Base-by-base conservation (phyloP, 2,797 vertebrate genomes). In the Ctenosaura bakeri region DNA sequence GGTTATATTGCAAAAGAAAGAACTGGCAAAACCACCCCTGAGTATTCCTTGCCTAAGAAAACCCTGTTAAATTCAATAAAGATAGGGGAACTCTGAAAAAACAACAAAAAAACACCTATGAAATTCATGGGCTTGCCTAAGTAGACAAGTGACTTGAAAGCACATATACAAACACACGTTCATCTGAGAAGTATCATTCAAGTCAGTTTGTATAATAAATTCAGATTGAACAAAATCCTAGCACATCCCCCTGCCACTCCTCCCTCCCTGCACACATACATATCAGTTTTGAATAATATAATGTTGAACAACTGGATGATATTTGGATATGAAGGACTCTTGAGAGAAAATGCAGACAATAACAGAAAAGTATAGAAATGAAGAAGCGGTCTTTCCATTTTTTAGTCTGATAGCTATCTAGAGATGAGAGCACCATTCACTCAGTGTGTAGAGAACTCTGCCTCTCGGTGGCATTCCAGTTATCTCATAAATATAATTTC, bases 401-500 rank as follows among this genome's bases (percentile, higher is more conserved):
- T 82, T 90, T 66, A 78, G 18, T 77, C 24, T 59, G 59, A 90
- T 54, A 56, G 12, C 50, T 66, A 77, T 52, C 85, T 87, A 26
- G 73, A 83, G 85, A 83, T 35, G 79, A 90, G 46, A 87, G 42
- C 79, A 54, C 64, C 59, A 83, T 84, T 83, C 81, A 87, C 50
- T 87, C 73, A 18, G 80, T 46, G 8, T 62, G 50, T 64, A 66
- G 56, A 66, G 56, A 77, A 83, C n/a, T 64, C 22, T 76, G 56
- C 50, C n/a, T 77, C 80, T 77, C 84, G 10, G 2, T 82, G 14
- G 78, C 84, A 62, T 90, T 86, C 69, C 80, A 56, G 73, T 83
- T 84, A 87, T 83, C 73, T 88, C 86, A 90, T 87, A 84, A 90
- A 90, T 69, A 78, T 87, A 90, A 90, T 90, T 87, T 79, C 80